Evolutionary conservation across 2,888 invertebrate genomes (phyloP).

Genomic region (Drosophila parthenogenetica): DNA sequence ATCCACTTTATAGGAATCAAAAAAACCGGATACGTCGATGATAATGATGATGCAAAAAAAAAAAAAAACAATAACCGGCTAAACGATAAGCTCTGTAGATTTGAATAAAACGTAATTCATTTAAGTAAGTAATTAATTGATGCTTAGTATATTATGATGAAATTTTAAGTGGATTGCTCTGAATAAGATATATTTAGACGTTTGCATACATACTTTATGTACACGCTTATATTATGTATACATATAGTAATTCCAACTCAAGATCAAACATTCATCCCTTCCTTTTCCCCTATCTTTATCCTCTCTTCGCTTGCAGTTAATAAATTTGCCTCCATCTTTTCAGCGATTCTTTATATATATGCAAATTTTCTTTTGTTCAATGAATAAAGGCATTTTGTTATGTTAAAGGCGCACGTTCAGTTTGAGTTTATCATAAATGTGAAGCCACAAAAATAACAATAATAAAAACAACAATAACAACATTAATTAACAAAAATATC

Average conservation of each 20-base stretch:
- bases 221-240: slow-evolving; percentile 4
- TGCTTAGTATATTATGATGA: slow-evolving; percentile 26
- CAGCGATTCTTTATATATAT: slow-evolving; percentile 48
- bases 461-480: slow-evolving; percentile 9
- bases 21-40: slow-evolving; percentile 58
- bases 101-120: slow-evolving; percentile 55
- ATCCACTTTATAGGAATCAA: slow-evolving; percentile 5
- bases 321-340: slow-evolving; percentile 12
- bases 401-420: slow-evolving; percentile 43
- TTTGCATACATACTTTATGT: slow-evolving; percentile 4
- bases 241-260: slow-evolving; percentile 8
- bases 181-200: slow-evolving; percentile 19
- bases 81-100: slow-evolving; percentile 64
- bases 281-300: too few species aligned
- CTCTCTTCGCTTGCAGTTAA: neutral
- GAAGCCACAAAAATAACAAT: slow-evolving; percentile 12
- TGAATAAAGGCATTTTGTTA: slow-evolving; percentile 30
- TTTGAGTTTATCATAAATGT: slow-evolving; percentile 20
- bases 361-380: slow-evolving; percentile 50
- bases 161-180: slow-evolving; percentile 27
- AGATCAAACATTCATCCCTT: slow-evolving; percentile 13
- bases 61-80: slow-evolving; percentile 60
- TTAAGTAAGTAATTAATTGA: slow-evolving; percentile 41
- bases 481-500: slow-evolving; percentile 9
- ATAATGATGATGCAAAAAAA: slow-evolving; percentile 28